Evolutionary conservation across 2,797 vertebrate species (phyloP).

Genomic region (Cryptoprocta ferox): DNA sequence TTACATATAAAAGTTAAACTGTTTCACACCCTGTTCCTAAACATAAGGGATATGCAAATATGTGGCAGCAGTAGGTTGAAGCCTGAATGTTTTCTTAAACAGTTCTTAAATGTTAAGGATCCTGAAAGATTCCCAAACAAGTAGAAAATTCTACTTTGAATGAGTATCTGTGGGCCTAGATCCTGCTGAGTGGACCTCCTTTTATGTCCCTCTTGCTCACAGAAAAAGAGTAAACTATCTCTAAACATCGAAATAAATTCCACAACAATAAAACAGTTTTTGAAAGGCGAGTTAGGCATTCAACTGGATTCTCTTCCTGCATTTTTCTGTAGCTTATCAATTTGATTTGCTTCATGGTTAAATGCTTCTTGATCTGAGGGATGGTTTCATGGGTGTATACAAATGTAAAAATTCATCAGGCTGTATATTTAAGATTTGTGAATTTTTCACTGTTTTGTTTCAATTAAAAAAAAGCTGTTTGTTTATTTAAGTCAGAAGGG

Average conservation of each 20-base stretch:
- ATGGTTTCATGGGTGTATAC: background rate
- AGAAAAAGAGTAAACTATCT: background rate
- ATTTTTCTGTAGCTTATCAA: background rate
- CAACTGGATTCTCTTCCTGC: background rate
- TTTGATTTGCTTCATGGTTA: background rate
- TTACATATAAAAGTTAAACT: background rate
- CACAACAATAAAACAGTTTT: background rate
- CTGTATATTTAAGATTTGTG: slow-evolving; percentile 15
- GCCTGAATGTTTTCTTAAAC: slow-evolving; percentile 8
- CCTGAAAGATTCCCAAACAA: background rate
- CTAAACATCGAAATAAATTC: slow-evolving; percentile 13
- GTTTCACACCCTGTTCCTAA: background rate
- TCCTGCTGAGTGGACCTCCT: background rate
- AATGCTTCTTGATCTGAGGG: background rate
- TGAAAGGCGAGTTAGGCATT: background rate
- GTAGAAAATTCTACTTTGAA: background rate
- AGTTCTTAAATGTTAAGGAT: background rate
- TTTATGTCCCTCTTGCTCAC: background rate
- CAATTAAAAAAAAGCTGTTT: background rate
- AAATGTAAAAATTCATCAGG: background rate
- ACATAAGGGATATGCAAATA: background rate
- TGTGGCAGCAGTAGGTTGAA: background rate
- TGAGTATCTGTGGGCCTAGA: background rate
- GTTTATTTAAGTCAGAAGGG: slow-evolving; percentile 24
- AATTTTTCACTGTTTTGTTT: slow-evolving; percentile 34